phyloP scores from a whole-genome alignment of 2,888 invertebrate genomes.

The Eupithecia insigniata region DNA sequence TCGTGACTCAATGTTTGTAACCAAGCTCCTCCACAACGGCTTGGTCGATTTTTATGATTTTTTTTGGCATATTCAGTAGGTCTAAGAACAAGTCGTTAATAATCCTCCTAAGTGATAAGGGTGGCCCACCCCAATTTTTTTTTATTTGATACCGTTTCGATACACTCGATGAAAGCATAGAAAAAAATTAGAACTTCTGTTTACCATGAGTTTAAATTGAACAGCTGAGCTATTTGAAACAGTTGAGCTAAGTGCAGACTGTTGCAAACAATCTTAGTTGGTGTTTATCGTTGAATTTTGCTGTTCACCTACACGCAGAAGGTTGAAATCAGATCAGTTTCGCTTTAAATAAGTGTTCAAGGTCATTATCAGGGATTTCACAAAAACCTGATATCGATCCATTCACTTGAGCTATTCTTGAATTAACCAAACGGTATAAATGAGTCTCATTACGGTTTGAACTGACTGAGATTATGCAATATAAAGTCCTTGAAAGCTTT shows the following conservation, averaged over 20 bases:
- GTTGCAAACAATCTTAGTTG: neutral
- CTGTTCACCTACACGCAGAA: slow-evolving; percentile 21
- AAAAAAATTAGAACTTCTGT: neutral
- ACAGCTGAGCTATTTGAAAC: too few species aligned
- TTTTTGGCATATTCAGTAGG: too few species aligned
- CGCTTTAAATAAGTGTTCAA: slow-evolving; percentile 40
- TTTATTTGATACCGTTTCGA: too few species aligned
- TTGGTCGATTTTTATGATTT: too few species aligned
- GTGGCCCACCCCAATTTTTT: too few species aligned
- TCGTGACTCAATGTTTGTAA: too few species aligned
- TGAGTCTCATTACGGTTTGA: neutral
- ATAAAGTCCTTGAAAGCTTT: neutral
- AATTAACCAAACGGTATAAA: neutral
- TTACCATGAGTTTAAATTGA: too few species aligned
- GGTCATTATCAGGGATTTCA: slow-evolving; percentile 48
- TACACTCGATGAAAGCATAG: neutral
- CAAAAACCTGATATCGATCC: slow-evolving; percentile 45
- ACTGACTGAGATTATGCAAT: neutral
- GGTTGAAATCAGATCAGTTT: slow-evolving; percentile 34
- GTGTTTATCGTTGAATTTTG: neutral
- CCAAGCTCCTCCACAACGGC: too few species aligned
- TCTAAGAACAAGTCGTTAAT: too few species aligned
- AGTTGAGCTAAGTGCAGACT: neutral
- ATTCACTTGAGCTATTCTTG: slow-evolving; percentile 24
- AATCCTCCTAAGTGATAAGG: too few species aligned